These are phyloP conservation scores for Salminus brasiliensis DNA, from an alignment of 2,113 vertebrate species.

Conservation along the genomic window DNA sequence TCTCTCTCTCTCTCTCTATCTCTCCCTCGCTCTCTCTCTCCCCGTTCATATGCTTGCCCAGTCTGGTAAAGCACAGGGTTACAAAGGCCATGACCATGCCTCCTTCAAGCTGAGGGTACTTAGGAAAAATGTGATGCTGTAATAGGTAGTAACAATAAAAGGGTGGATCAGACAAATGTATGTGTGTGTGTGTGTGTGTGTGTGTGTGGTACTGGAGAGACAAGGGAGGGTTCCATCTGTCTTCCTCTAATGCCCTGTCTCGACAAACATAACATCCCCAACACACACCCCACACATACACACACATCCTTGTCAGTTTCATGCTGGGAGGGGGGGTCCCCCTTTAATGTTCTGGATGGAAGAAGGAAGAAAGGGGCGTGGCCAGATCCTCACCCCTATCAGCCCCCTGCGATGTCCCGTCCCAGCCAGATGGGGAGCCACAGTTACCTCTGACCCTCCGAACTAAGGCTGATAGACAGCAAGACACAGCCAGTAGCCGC, in stretches of 20 bases:
- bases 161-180: constrained; percentile 7
- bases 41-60: constrained; percentile 48
- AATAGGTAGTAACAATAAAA: constrained; percentile 1
- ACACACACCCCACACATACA: constrained; percentile 17
- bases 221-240: constrained; percentile 53
- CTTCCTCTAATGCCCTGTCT: constrained; percentile 43
- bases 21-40: background rate
- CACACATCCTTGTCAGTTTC: background rate
- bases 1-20: background rate
- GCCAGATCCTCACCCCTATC: constrained; percentile 47
- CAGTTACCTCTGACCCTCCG: constrained; percentile 75
- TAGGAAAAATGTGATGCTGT: constrained; percentile 10
- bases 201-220: constrained; percentile 10
- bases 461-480: constrained; percentile 68
- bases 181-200: constrained; percentile 44
- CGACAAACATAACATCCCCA: constrained; percentile 23
- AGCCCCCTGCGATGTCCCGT: constrained; percentile 54
- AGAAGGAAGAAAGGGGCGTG: constrained; percentile 22
- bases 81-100: constrained; percentile 46
- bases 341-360: constrained; percentile 28
- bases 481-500: constrained; percentile 59
- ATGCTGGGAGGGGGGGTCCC: constrained; percentile 5
- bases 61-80: constrained; percentile 50
- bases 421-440: constrained; percentile 77
- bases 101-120: constrained; percentile 8